phyloP scores from a whole-genome alignment of 2,888 invertebrate genomes.

The Apamea monoglypha region DNA sequence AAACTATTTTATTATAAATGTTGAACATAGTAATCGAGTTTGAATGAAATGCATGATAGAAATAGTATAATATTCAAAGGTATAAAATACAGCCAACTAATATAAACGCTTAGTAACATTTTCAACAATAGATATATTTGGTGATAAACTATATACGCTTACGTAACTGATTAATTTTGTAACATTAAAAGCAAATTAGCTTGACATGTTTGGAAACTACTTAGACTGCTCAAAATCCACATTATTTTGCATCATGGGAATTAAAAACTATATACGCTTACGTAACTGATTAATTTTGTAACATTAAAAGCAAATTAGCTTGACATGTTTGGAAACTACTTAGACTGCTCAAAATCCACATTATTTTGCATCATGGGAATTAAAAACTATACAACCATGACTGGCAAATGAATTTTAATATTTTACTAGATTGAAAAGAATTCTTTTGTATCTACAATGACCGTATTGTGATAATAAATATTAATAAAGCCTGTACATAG shows the following conservation, averaged over 20 bases:
- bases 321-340: constrained; percentile 23
- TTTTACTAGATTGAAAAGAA: constrained; percentile 36
- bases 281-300: constrained; percentile 49
- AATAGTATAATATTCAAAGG: constrained; percentile 56
- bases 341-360: constrained; percentile 45
- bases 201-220: constrained; percentile 27
- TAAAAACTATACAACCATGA: constrained; percentile 34
- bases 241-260: constrained; percentile 44
- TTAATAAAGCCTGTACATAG: constrained; percentile 81
- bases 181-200: constrained; percentile 36
- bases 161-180: constrained; percentile 47
- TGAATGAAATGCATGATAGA: constrained; percentile 59
- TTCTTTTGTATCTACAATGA: constrained; percentile 62
- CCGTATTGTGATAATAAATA: constrained; percentile 79
- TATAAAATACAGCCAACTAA: constrained; percentile 52
- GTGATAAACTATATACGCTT: constrained; percentile 32
- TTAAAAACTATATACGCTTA: constrained; percentile 34
- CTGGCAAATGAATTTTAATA: constrained; percentile 51
- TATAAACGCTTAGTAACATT: constrained; percentile 35
- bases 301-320: constrained; percentile 33
- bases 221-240: constrained; percentile 44
- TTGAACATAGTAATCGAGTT: constrained; percentile 63
- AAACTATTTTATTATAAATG: constrained; percentile 65
- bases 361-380: constrained; percentile 45
- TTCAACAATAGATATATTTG: constrained; percentile 46